phyloP scores from a whole-genome alignment of 2,888 invertebrate species.

The Spisula solida region DNA sequence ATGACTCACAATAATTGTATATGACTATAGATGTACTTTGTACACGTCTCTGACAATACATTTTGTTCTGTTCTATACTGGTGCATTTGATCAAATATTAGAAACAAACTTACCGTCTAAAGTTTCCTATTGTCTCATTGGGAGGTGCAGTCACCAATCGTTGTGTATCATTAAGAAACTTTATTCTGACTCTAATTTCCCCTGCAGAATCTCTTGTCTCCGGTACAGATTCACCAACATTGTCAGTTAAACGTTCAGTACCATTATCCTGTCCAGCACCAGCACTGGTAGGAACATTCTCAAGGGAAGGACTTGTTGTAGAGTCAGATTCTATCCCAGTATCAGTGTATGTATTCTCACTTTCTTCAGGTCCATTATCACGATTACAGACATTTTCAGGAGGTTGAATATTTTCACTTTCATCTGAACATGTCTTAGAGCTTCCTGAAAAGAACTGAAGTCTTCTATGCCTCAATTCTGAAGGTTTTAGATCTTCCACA shows the following conservation, averaged over 20 bases:
- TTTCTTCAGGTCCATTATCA: slow-evolving; percentile 12
- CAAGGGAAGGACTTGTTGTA: background rate
- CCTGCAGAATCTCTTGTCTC: slow-evolving; percentile 33
- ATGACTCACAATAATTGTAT: no score
- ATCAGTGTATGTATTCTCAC: background rate
- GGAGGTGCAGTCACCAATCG: slow-evolving; percentile 84
- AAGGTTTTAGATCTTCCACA: slow-evolving; percentile 15
- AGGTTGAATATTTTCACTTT: background rate
- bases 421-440: background rate
- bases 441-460: slow-evolving; percentile 66
- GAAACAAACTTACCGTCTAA: slow-evolving; percentile 87
- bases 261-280: slow-evolving; percentile 16
- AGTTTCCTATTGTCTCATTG: slow-evolving; percentile 86
- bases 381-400: background rate
- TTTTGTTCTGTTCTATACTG: no score
- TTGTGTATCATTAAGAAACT: slow-evolving; percentile 88
- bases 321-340: slow-evolving; percentile 18
- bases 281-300: background rate
- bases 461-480: slow-evolving; percentile 72
- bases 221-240: background rate
- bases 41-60: no score
- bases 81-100: no score
- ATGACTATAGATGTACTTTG: no score
- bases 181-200: slow-evolving; percentile 83
- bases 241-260: background rate